Evolutionary conservation across 2,888 invertebrate species (phyloP).

Genomic region (Liposcelis brunnea): DNA sequence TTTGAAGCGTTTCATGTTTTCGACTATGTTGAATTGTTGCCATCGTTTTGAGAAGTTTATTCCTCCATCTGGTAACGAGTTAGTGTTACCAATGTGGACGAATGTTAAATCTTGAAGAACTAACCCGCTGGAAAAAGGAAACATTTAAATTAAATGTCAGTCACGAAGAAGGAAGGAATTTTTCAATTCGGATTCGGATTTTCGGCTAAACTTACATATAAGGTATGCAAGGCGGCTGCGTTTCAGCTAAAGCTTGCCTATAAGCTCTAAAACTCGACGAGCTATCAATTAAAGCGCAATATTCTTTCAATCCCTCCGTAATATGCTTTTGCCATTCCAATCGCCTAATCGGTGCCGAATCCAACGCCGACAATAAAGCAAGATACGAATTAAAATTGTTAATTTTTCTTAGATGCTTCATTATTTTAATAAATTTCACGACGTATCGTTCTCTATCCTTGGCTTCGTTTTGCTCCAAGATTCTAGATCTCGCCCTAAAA

Average conservation of each 20-base stretch:
- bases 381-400: constrained; percentile 98
- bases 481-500: constrained; percentile 68
- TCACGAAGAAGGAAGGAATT: neutral
- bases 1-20: constrained; percentile 95
- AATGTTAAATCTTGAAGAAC: constrained; percentile 98
- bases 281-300: constrained; percentile 91
- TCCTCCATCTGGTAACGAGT: constrained; percentile 63
- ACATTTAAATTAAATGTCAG: neutral
- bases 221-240: constrained; percentile 95
- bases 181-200: neutral
- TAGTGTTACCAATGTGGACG: constrained; percentile 93
- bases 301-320: constrained; percentile 81
- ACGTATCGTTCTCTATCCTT: constrained; percentile 90
- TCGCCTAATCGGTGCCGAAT: constrained; percentile 83
- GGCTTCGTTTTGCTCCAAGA: constrained; percentile 80
- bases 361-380: constrained; percentile 87
- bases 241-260: constrained; percentile 80
- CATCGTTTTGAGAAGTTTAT: constrained; percentile 96
- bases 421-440: constrained; percentile 91
- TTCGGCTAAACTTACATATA: constrained; percentile 64
- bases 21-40: constrained; percentile 97
- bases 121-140: constrained; percentile 54
- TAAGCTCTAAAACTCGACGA: constrained; percentile 97
- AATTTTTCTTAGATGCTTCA: constrained; percentile 92
- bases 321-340: constrained; percentile 89